Percentiles rank a stretch among this genome's conserved stretches.
These are phyloP conservation scores for Arge pagana DNA, from an alignment of 2,888 invertebrate genomes.

Conservation along the genomic window DNA sequence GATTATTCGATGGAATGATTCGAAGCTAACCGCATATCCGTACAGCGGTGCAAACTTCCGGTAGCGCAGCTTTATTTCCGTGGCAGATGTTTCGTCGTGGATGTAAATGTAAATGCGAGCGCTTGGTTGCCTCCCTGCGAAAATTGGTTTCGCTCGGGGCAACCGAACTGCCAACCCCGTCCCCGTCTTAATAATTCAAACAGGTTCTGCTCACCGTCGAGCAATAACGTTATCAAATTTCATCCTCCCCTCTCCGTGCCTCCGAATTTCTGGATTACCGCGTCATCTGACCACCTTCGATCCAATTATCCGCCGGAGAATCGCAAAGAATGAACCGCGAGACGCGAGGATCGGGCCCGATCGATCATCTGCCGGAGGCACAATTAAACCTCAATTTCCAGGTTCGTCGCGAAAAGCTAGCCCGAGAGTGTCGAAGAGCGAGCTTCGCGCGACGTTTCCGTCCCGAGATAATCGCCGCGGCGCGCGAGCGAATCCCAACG, in stretches of 20 bases:
- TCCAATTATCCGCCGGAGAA: too few relatives aligned
- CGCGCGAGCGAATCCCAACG: too few relatives aligned
- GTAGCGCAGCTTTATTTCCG: conserved; percentile 18
- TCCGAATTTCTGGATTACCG: too few relatives aligned
- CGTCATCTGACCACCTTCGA: too few relatives aligned
- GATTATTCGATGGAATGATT: conserved; percentile 5
- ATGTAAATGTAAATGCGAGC: conserved; percentile 20
- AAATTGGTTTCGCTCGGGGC: conserved; percentile 20
- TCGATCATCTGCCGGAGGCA: too few relatives aligned
- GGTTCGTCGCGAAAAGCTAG: too few relatives aligned
- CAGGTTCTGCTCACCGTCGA: conserved; percentile 17
- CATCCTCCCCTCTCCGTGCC: not conserved
- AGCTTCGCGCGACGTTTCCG: too few relatives aligned
- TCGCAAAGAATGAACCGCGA: too few relatives aligned
- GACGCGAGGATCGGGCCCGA: too few relatives aligned
- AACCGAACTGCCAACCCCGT: conserved; percentile 4
- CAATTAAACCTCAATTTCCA: too few relatives aligned
- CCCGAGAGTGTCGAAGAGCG: too few relatives aligned
- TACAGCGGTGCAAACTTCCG: conserved; percentile 15
- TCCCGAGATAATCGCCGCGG: conserved; percentile 21
- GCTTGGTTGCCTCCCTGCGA: conserved; percentile 17
- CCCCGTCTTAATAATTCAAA: conserved; percentile 21
- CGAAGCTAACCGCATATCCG: conserved; percentile 15
- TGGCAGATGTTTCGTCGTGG: conserved; percentile 9
- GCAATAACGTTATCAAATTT: conserved; percentile 3